phyloP scores from a whole-genome alignment of 2,113 vertebrate genomes.

The Menidia beryllina region DNA sequence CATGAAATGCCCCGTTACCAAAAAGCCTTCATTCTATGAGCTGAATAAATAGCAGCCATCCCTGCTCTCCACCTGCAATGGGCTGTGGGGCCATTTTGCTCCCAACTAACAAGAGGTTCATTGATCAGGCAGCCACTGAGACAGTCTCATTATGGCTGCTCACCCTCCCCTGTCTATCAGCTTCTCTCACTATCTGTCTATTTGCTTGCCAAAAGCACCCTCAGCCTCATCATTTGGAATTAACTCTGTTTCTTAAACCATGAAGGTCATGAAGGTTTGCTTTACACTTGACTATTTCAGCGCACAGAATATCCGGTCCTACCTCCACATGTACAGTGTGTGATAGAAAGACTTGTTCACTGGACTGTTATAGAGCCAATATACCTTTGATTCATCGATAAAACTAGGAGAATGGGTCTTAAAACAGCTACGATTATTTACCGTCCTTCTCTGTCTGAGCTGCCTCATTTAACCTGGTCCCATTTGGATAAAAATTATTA shows the following conservation, averaged over 20 bases:
- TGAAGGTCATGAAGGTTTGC: conserved; percentile 71
- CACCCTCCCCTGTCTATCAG: conserved; percentile 64
- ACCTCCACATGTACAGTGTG: conserved; percentile 39
- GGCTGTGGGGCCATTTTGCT: conserved; percentile 71
- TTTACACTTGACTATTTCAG: conserved; percentile 68
- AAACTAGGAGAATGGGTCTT: neutral
- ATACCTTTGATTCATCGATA: neutral
- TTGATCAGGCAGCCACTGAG: conserved; percentile 81
- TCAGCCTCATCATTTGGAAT: conserved; percentile 75
- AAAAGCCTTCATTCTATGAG: conserved; percentile 50
- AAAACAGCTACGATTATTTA: neutral
- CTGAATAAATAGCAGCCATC: conserved; percentile 67
- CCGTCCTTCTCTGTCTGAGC: neutral
- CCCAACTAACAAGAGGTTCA: conserved; percentile 79
- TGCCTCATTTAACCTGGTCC: neutral
- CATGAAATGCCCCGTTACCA: conserved; percentile 53
- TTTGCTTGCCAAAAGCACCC: conserved; percentile 65
- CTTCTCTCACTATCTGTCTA: conserved; percentile 58
- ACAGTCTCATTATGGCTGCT: conserved; percentile 81
- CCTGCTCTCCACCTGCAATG: conserved; percentile 71
- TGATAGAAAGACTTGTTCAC: conserved; percentile 47
- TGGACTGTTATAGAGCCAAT: conserved; percentile 23
- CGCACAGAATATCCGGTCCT: conserved; percentile 9
- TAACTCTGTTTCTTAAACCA: conserved; percentile 64
- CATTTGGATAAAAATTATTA: neutral